A percentile compares a stretch with the other conserved stretches of the same genome.
Evolutionary conservation across 1,140 invertebrate species (phyloP).

Genomic region (Drosophila funebris): DNA sequence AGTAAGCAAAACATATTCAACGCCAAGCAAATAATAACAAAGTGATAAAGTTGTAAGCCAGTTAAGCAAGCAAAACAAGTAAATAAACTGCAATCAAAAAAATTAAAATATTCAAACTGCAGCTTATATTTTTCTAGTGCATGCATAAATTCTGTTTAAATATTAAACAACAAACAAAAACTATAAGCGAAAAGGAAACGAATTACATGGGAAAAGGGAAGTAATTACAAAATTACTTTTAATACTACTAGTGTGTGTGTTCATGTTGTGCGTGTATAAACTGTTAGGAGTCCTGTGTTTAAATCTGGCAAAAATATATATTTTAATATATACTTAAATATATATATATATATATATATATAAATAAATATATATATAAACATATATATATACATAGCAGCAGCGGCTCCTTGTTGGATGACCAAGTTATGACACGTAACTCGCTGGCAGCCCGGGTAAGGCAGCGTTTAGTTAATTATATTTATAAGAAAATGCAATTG

Average conservation of each 20-base stretch:
- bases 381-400: neutral
- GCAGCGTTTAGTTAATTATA: conserved; percentile 18
- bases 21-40: neutral
- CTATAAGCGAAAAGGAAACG: neutral
- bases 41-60: conserved; percentile 2
- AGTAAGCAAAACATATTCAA: neutral
- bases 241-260: neutral
- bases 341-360: conserved; percentile 14
- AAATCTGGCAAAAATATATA: neutral
- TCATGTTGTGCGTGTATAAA: conserved; percentile 8
- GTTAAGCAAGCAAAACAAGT: neutral
- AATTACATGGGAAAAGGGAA: neutral
- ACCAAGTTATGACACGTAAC: conserved; percentile 57
- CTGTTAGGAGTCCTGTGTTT: neutral
- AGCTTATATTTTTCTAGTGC: neutral
- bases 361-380: too few relatives aligned
- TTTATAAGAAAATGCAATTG: conserved; percentile 20
- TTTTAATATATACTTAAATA: neutral
- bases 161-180: conserved; percentile 3
- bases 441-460: conserved; percentile 29
- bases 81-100: neutral
- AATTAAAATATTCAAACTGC: neutral
- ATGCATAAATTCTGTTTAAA: conserved; percentile 6
- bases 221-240: conserved; percentile 30
- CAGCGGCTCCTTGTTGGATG: conserved; percentile 19